Conservation (phyloP, 1,140 invertebrate species). For the Macrobrachium rosenbergii region DNA sequence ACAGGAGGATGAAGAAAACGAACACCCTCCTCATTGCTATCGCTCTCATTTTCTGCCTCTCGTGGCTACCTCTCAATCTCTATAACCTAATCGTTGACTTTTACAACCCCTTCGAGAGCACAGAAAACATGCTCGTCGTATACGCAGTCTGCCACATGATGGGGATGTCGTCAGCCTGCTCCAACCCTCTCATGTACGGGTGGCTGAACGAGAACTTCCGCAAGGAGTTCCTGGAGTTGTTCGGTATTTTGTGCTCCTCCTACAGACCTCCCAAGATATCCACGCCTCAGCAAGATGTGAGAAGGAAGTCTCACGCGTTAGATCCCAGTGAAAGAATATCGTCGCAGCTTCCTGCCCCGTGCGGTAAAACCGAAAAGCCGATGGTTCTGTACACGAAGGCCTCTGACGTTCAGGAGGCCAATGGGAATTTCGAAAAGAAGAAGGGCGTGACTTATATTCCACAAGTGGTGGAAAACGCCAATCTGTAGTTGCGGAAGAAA, state of each 20-base stretch:
- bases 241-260: constrained; percentile 35
- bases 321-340: neutral
- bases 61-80: constrained; percentile 76
- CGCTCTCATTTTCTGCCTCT: constrained; percentile 74
- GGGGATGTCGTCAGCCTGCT: constrained; percentile 74
- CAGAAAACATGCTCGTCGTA: constrained; percentile 68
- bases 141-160: constrained; percentile 74
- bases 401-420: neutral
- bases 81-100: constrained; percentile 74
- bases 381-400: constrained; percentile 58
- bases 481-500: constrained; percentile 8
- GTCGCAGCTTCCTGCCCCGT: neutral
- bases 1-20: constrained; percentile 69
- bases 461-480: constrained; percentile 48
- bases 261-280: neutral
- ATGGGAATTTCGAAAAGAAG: constrained; percentile 6
- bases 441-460: constrained; percentile 45
- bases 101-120: constrained; percentile 66
- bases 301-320: neutral
- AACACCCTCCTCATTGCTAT: constrained; percentile 73
- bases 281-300: neutral
- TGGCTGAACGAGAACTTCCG: constrained; percentile 76
- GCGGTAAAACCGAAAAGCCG: constrained; percentile 11
- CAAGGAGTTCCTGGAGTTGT: constrained; percentile 72
- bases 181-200: constrained; percentile 75